phyloP scores from a whole-genome alignment of 2,113 vertebrate species.

The Cyprinodon brontotheroides region DNA sequence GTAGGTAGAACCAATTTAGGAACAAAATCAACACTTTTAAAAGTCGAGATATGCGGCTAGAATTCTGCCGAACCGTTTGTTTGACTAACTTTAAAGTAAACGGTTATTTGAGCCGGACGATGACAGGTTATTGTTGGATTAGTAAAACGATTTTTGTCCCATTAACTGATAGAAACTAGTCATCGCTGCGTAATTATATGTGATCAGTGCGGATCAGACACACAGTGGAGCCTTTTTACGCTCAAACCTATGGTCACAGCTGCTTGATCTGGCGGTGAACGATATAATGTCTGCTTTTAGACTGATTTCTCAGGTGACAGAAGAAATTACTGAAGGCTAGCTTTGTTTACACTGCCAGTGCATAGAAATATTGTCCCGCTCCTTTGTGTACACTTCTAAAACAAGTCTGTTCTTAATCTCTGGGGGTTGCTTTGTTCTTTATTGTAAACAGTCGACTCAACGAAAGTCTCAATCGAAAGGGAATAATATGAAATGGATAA shows the following conservation, averaged over 20 bases:
- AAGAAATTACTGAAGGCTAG: constrained; percentile 38
- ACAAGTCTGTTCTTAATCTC: neutral
- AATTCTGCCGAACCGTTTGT: neutral
- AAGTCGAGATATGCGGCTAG: neutral
- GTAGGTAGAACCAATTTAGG: neutral
- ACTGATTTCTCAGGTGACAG: constrained; percentile 35
- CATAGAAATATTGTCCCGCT: constrained; percentile 25
- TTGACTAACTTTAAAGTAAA: constrained; percentile 33
- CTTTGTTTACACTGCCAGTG: constrained; percentile 55
- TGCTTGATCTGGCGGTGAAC: neutral
- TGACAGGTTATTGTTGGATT: constrained; percentile 18
- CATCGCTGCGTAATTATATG: neutral
- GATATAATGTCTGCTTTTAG: neutral
- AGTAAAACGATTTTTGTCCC: neutral
- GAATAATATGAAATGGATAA: neutral
- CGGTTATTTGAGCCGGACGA: constrained; percentile 7
- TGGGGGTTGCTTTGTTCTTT: neutral
- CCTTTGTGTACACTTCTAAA: neutral
- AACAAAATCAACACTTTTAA: neutral
- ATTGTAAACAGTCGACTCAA: no score
- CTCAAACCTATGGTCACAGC: neutral
- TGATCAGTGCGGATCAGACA: neutral
- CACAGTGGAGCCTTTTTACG: neutral
- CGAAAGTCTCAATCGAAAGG: neutral
- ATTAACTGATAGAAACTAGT: neutral